Base-by-base conservation (phyloP, 2,113 vertebrate species). In the Chaetodon auriga region DNA sequence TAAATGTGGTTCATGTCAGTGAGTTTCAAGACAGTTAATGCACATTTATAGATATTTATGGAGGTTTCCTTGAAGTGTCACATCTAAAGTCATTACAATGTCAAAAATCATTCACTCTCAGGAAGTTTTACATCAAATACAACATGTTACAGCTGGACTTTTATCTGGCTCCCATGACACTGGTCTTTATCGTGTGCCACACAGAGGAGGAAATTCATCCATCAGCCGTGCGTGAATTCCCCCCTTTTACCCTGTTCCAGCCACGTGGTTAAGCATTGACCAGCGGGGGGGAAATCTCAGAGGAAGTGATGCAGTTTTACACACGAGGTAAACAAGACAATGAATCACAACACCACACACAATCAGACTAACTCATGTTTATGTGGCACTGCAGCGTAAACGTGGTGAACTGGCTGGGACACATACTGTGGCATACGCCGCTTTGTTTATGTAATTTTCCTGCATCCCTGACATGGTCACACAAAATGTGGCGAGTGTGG, bases 301-400 rank as follows among this genome's bases (percentile, higher is more conserved):
- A 68, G 80, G 75, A 87, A 68, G 62, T 68, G 76, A 76, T 82
- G 60, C 60, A 48, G 9, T 62, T 77, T 61, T 55, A 74, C 23
- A 62, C 5, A 61, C 11, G n/a, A 53, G 30, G 38, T 86, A 72
- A 85, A 86, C 57, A 73, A 76, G 25, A 53, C 66, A 41, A 58
- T 2, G 6, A 60, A 49, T 25, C n/a, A 21, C 25, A 18, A 35
- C 38, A 64, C 68, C 23, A 64, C 45, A 46, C 41, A 14, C 5
- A 8, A 2, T 41, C 38, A 61, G 36, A n/a, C 0, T 43, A 23
- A 62, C 14, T 41, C 19, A 4, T 68, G 18, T 43, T 38, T 23
- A 19, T 72, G 36, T 51, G 30, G 38, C 4, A 41, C n/a, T 25
- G 18, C 38, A 19, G 14, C 15, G 41, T 25, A 55, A 79, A 41